Evolutionary conservation across 2,113 vertebrate genomes (phyloP).

Genomic region (Aegithalos caudatus): DNA sequence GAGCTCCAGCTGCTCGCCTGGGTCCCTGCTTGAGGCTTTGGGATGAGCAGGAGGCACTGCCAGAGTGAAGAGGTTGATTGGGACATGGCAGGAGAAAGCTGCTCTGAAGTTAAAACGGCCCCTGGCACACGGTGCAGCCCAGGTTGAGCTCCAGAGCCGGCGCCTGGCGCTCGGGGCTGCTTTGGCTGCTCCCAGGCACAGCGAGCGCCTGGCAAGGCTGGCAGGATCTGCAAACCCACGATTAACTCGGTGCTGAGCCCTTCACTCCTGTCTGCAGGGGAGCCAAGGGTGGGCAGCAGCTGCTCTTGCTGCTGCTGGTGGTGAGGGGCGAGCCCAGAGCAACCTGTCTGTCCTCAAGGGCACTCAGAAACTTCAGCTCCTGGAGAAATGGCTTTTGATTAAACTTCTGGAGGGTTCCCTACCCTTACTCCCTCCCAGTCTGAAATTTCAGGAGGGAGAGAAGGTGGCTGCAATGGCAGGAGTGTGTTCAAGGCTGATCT

Average conservation of each 20-base stretch:
- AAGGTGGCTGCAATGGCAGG: neutral
- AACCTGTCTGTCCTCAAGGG: conserved; percentile 13
- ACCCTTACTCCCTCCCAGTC: neutral
- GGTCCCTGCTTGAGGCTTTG: neutral
- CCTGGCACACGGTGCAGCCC: neutral
- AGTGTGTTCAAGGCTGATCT: neutral
- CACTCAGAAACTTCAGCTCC: neutral
- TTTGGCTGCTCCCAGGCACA: neutral
- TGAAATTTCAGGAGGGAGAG: neutral
- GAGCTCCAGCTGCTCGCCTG: conserved; percentile 21
- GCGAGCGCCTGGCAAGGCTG: neutral
- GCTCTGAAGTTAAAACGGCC: neutral
- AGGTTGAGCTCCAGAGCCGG: neutral
- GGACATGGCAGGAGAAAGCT: neutral
- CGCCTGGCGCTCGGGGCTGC: neutral
- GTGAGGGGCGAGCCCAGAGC: neutral
- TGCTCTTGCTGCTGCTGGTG: neutral
- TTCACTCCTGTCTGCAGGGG: neutral
- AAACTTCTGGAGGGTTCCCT: conserved; percentile 24
- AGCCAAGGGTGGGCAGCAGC: neutral
- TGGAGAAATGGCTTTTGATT: conserved; percentile 30
- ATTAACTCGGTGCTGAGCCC: neutral
- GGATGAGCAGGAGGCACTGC: neutral
- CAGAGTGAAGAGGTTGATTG: neutral
- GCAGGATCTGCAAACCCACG: neutral